Evolutionary conservation across 2,113 vertebrate species (phyloP).

Genomic region (Stomatorhinus ivindoensis): DNA sequence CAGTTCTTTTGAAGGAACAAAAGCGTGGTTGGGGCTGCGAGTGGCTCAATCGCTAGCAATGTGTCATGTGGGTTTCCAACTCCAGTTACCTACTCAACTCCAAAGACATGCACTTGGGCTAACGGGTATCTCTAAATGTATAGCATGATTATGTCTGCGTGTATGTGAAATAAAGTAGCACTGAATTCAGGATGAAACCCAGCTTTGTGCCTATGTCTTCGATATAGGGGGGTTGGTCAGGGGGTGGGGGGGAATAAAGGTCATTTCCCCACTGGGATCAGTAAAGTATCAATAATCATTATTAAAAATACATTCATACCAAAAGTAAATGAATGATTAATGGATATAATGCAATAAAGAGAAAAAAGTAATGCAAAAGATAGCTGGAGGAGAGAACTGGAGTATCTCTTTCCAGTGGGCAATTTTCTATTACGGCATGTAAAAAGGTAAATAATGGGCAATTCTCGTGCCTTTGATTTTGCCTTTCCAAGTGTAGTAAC

Average conservation of each 20-base stretch:
- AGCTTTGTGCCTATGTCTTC: not conserved
- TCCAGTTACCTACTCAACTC: not conserved
- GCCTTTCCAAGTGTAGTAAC: not conserved
- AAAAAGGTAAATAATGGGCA: not conserved
- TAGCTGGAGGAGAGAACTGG: not conserved
- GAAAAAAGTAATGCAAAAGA: not conserved
- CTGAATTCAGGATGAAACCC: not conserved
- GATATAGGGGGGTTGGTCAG: not conserved
- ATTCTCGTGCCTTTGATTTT: not conserved
- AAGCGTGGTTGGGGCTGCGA: not conserved
- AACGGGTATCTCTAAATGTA: not conserved
- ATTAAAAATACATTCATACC: not conserved
- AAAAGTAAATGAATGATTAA: not conserved
- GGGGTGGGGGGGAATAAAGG: not conserved
- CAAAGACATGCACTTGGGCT: not conserved
- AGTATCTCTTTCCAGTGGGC: not conserved
- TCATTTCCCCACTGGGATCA: not conserved
- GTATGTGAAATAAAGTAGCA: not conserved
- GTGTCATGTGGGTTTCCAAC: not conserved
- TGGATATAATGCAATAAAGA: not conserved
- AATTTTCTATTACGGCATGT: not conserved
- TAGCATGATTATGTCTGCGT: not conserved
- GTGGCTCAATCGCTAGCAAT: not conserved
- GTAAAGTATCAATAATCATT: not conserved
- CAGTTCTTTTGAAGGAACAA: not conserved